phyloP scores from a whole-genome alignment of 2,113 vertebrate species.

The Solea senegalensis region DNA sequence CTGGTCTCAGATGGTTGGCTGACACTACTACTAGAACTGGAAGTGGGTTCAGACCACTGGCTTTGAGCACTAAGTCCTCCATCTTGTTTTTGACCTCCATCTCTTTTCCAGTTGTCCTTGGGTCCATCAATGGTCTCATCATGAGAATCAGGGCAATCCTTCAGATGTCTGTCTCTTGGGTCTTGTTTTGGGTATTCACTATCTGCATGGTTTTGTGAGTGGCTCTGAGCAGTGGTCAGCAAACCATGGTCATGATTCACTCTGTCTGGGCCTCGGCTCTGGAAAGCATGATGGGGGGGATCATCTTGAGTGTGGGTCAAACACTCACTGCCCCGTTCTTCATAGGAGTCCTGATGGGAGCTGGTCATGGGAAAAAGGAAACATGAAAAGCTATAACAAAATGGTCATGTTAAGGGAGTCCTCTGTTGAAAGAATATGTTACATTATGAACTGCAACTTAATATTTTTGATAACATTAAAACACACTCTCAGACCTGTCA shows the following conservation, averaged over 20 bases:
- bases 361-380: slow-evolving; percentile 67
- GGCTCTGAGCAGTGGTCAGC: slow-evolving; percentile 75
- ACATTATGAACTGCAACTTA: background rate
- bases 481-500: slow-evolving; percentile 80
- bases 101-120: slow-evolving; percentile 90
- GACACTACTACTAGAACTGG: slow-evolving; percentile 70
- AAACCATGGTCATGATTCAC: slow-evolving; percentile 78
- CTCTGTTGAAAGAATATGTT: background rate
- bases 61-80: slow-evolving; percentile 64
- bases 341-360: slow-evolving; percentile 87
- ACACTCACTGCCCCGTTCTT: slow-evolving; percentile 86
- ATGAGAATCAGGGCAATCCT: slow-evolving; percentile 76
- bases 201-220: slow-evolving; percentile 76
- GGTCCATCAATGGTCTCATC: slow-evolving; percentile 70
- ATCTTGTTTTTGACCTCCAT: slow-evolving; percentile 80
- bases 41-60: slow-evolving; percentile 85
- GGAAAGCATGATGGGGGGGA: slow-evolving; percentile 72
- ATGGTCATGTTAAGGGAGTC: background rate
- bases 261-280: slow-evolving; percentile 80
- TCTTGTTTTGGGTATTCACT: slow-evolving; percentile 84
- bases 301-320: slow-evolving; percentile 69
- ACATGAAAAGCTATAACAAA: background rate
- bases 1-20: slow-evolving; percentile 85
- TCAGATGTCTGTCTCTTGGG: slow-evolving; percentile 79
- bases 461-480: background rate